Percentiles rank a stretch among this genome's conserved stretches.
phyloP scores from a whole-genome alignment of 2,888 invertebrate genomes.

The Caradrina kadenii region DNA sequence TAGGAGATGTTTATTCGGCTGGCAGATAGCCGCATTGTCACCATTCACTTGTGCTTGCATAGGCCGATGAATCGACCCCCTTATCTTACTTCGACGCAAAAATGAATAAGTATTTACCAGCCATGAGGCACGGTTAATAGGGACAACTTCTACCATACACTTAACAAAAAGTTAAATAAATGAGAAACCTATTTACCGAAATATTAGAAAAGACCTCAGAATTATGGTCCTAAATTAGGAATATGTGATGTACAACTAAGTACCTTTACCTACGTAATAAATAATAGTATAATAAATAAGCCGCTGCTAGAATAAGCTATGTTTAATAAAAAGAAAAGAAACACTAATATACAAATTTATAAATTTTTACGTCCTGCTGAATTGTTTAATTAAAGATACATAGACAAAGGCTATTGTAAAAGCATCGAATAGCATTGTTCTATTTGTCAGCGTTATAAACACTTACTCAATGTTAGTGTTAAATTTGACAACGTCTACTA shows the following conservation, averaged over 20 bases:
- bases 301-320: not conserved
- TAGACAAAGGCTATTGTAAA: slow-evolving; percentile 57
- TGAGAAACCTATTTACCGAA: too few species aligned
- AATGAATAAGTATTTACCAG: slow-evolving; percentile 26
- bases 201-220: too few species aligned
- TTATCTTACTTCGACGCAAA: slow-evolving; percentile 71
- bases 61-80: slow-evolving; percentile 79
- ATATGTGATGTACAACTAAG: too few species aligned
- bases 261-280: too few species aligned
- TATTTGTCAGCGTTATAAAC: slow-evolving; percentile 45
- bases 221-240: too few species aligned
- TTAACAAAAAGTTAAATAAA: too few species aligned
- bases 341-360: not conserved
- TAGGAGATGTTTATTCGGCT: slow-evolving; percentile 78
- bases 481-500: slow-evolving; percentile 2
- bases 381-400: slow-evolving; percentile 47
- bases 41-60: slow-evolving; percentile 79
- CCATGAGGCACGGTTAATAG: slow-evolving; percentile 18
- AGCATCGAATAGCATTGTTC: slow-evolving; percentile 51
- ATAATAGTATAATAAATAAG: too few species aligned
- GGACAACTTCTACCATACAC: not conserved
- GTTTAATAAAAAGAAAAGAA: not conserved
- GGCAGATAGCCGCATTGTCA: slow-evolving; percentile 84
- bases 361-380: not conserved
- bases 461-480: slow-evolving; percentile 12